Percentiles rank a stretch among this genome's conserved stretches.
Evolutionary conservation across 1,140 invertebrate species (phyloP).

Genomic region (Drosophila neocordata): DNA sequence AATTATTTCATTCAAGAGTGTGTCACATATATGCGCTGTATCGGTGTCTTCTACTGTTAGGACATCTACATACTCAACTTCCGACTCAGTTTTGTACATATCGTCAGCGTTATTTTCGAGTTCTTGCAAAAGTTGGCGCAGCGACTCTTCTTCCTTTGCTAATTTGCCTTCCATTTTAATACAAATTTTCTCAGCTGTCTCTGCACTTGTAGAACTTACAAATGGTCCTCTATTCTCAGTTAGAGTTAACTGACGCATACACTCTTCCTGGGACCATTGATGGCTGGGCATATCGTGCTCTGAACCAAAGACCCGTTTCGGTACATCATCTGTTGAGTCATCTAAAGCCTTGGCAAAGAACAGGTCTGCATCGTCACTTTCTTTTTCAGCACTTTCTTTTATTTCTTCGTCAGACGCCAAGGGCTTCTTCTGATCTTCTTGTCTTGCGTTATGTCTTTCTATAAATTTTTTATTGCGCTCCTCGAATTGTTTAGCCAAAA

Average conservation of each 20-base stretch:
- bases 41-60: slow-evolving; percentile 2
- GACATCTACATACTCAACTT: slow-evolving; percentile 11
- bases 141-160: slow-evolving; percentile 48
- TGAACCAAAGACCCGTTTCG: slow-evolving; percentile 55
- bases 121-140: slow-evolving; percentile 54
- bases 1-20: slow-evolving; percentile 50
- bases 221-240: not conserved
- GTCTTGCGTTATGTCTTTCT: not conserved
- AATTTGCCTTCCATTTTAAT: slow-evolving; percentile 29
- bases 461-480: slow-evolving; percentile 22
- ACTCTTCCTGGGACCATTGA: slow-evolving; percentile 51
- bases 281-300: slow-evolving; percentile 43
- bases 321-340: slow-evolving; percentile 53
- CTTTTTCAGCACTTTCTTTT: not conserved
- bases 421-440: not conserved
- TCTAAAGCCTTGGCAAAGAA: slow-evolving; percentile 57
- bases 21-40: slow-evolving; percentile 14
- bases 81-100: slow-evolving; percentile 27
- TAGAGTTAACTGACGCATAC: slow-evolving; percentile 40
- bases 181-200: slow-evolving; percentile 48
- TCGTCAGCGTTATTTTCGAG: slow-evolving; percentile 54
- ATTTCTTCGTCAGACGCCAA: not conserved
- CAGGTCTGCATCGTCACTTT: slow-evolving; percentile 24
- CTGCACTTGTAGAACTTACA: slow-evolving; percentile 17
- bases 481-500: slow-evolving; percentile 10